phyloP scores from a whole-genome alignment of 2,797 vertebrate species.

The Silurus lanzhouensis region DNA sequence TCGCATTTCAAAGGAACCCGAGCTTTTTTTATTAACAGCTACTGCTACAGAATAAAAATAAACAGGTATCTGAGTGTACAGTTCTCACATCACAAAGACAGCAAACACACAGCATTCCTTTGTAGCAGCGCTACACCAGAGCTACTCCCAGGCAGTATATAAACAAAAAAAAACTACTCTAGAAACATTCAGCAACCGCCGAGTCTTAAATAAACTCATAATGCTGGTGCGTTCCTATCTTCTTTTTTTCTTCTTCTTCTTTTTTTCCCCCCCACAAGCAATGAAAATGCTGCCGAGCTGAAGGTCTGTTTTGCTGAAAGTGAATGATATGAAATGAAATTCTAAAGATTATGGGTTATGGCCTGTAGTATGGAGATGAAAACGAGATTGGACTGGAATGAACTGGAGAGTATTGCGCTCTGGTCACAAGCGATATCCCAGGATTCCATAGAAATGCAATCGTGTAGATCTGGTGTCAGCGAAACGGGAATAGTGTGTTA shows the following conservation, averaged over 20 bases:
- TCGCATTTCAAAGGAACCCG: conserved; percentile 5
- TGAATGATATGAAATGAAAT: conserved; percentile 27
- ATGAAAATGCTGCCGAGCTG: background rate
- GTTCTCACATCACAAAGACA: conserved; percentile 2
- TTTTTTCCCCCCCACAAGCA: background rate
- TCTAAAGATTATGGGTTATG: conserved; percentile 12
- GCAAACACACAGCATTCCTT: conserved; percentile 15
- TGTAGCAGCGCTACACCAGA: background rate
- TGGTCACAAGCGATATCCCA: background rate
- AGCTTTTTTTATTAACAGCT: background rate
- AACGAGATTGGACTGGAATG: conserved; percentile 12
- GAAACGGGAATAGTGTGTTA: conserved; percentile 11
- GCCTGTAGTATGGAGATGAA: background rate
- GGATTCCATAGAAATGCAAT: background rate
- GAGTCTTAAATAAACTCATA: background rate
- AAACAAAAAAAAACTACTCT: background rate
- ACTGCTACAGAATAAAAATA: conserved; percentile 12
- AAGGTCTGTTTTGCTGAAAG: conserved; percentile 12
- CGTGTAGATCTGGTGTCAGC: background rate
- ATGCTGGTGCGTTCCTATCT: background rate
- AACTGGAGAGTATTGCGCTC: background rate
- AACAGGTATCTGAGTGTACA: conserved; percentile 2
- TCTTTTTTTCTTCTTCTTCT: background rate
- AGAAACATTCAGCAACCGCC: conserved; percentile 1
- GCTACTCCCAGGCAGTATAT: background rate